Evolutionary conservation across 1,140 invertebrate species (phyloP), one percentile per base, ranked within the genome.

Genomic region (Ceratina japonica): DNA sequence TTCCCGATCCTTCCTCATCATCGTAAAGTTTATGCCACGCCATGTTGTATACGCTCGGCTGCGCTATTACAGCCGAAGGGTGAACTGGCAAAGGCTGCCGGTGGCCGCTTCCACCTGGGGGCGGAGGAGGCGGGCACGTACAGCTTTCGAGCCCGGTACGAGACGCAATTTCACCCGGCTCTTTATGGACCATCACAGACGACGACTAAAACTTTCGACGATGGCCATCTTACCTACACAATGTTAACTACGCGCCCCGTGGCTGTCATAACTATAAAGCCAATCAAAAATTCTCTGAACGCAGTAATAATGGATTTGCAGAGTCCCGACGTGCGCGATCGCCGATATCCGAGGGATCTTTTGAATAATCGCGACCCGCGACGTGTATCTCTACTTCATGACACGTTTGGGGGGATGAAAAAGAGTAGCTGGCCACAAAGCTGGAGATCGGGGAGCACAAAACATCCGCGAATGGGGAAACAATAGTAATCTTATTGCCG

Each of bases 1-100:
- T 44, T 44, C 37, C 37, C 62, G 80, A 62, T 71, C 66, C 80
- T 74, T 79, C 80, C 80, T 82, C 80, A 79, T 82, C 80, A 82
- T 79, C 80, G 80, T 82, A 82, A 82, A 82, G 52, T 82, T 82
- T 82, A 82, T 82, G 80, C 80, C 76, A 52, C 62, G 76, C 52
- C 65, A 66, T 59, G 75, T 75, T 70, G 74, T 71, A 65, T 81
- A 81, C 73, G 74, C 65, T 76, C 61, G 20, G 61, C 22, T 49
- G 63, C 59, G 78, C 61, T 56, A 80, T 80, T 80, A 80, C 71
- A 75, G 24, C 59, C 37, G 58, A 71, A 72, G 75, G 75, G 68
- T 61, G 75, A 76, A 65, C 49, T 37, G 16, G 22, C 54, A 52
- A 16, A 27, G 65, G 65, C 65, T 54, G 51, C 16, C 54, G 54